These are phyloP conservation scores for Datnioides undecimradiatus DNA, from an alignment of 2,113 vertebrate genomes.

Conservation along the genomic window DNA sequence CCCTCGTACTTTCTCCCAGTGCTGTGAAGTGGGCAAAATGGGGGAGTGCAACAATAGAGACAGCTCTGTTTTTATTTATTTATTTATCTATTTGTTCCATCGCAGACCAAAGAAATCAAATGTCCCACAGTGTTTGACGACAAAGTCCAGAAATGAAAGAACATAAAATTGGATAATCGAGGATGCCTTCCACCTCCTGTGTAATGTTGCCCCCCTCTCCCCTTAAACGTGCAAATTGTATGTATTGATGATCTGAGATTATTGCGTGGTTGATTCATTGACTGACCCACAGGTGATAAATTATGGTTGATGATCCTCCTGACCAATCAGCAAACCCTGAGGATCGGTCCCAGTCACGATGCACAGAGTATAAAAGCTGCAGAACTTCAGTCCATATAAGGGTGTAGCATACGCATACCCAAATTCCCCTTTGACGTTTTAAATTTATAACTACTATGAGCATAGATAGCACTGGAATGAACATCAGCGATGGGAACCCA, in stretches of 20 bases:
- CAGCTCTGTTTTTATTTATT: neutral
- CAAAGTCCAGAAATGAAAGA: too few species aligned
- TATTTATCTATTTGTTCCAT: neutral
- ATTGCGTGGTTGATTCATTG: neutral
- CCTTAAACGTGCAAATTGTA: neutral
- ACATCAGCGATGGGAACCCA: neutral
- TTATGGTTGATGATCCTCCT: neutral
- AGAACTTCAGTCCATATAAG: neutral
- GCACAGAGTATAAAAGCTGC: too few species aligned
- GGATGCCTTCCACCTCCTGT: too few species aligned
- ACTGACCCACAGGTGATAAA: neutral
- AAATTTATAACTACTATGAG: neutral
- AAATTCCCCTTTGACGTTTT: neutral
- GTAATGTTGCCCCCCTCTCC: too few species aligned
- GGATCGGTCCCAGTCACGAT: neutral
- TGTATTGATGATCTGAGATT: neutral
- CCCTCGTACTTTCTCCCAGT: conserved; percentile 24
- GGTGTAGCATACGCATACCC: too few species aligned
- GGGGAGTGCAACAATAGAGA: conserved; percentile 5
- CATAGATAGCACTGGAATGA: neutral
- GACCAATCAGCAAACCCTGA: neutral
- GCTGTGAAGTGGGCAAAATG: conserved; percentile 15
- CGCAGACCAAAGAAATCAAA: neutral
- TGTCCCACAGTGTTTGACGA: neutral
- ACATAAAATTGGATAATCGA: neutral